Evolutionary conservation across 2,888 invertebrate genomes (phyloP), one percentile per base, ranked within the genome.

Genomic region (Galerucella nymphaeae): DNA sequence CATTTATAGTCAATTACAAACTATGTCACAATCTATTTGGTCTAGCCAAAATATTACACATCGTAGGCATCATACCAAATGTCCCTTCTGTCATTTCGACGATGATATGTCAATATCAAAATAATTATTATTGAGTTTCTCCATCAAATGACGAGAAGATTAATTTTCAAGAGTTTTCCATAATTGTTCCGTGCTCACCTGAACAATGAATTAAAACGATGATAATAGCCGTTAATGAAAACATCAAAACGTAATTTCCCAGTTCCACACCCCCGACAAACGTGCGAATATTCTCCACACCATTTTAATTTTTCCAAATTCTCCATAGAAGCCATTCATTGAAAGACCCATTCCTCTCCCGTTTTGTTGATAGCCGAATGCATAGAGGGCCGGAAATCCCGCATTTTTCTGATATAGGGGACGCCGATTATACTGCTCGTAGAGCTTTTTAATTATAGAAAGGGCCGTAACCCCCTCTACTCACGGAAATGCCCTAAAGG

Each of bases 361-460:
- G 63, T 63, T 70, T 42, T 63, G 70, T 63, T 70, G 70, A 70
- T 70, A 70, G 63, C 45, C 48, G 70, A 70, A 63, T 57, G 30
- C 63, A 55, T 69, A 69, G 53, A 63, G 42, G 63, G 42, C 70
- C 70, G 70, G 70, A 70, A 57, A 62, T 66, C 70, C 55, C 57
- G 70, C 57, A 70, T 70, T 70, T 68, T 63, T 63, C 63, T 63
- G 57, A 70, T 70, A 70, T 55, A 18, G 59, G 62, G 63, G 70
- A 70, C 63, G 55, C 9, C 45, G 53, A 70, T 70, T 55, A 70
- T 63, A 38, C 16, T 42, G 61, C 42, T 55, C 63, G 45, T 57
- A 20, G 58, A 66, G 70, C 70, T 70, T 70, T 70, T 70, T 70
- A 70, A 70, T 70, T 70, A 70, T 70, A 64, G 67, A 61, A 70